These are phyloP conservation scores for Hippocampus abdominalis DNA, from an alignment of 2,113 vertebrate species.

Conservation along the genomic window DNA sequence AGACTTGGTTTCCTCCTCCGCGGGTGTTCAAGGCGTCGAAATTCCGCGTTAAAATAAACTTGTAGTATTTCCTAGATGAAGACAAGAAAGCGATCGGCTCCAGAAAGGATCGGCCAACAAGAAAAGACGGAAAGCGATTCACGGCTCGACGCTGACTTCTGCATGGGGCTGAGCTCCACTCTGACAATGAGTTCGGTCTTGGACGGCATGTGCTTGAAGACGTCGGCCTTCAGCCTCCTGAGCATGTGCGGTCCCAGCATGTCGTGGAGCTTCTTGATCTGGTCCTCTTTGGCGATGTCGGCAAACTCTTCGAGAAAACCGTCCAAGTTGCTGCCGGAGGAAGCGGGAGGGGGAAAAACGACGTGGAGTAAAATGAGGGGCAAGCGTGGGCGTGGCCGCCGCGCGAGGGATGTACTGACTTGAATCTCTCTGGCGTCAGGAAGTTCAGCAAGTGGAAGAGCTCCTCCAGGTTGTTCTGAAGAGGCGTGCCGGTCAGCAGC, in stretches of 20 bases:
- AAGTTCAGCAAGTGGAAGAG: slow-evolving; percentile 96
- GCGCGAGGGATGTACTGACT: slow-evolving; percentile 72
- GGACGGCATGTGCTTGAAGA: slow-evolving; percentile 98
- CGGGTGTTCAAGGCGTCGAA: slow-evolving; percentile 95
- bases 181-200: slow-evolving; percentile 95
- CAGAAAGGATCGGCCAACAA: neutral
- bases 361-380: neutral
- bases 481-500: slow-evolving; percentile 90
- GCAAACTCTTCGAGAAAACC: slow-evolving; percentile 98
- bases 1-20: slow-evolving; percentile 94
- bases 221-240: slow-evolving; percentile 93
- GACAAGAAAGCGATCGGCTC: neutral
- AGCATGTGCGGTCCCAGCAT: slow-evolving; percentile 98
- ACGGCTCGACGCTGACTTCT: slow-evolving; percentile 80
- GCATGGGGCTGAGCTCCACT: slow-evolving; percentile 95
- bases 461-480: slow-evolving; percentile 97
- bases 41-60: slow-evolving; percentile 95
- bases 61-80: slow-evolving; percentile 88
- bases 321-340: slow-evolving; percentile 84
- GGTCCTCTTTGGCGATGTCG: slow-evolving; percentile 97
- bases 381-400: neutral
- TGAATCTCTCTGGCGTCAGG: slow-evolving; percentile 91
- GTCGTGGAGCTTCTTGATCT: slow-evolving; percentile 98
- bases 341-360: neutral
- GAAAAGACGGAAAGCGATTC: neutral